Evolutionary conservation across 2,888 invertebrate genomes (phyloP).

Genomic region (Laspeyria flexula): DNA sequence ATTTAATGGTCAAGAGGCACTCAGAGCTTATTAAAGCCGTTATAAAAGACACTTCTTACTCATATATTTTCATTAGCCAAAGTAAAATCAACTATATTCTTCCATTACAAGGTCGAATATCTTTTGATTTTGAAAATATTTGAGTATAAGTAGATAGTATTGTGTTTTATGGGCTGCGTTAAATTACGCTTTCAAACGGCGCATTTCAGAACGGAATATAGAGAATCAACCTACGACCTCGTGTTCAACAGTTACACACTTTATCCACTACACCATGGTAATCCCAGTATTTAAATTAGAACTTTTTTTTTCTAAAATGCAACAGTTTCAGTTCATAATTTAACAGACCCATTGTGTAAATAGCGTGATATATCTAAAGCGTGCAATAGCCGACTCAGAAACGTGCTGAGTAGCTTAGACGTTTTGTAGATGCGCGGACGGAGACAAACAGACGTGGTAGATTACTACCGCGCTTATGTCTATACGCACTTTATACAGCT

Average conservation of each 20-base stretch:
- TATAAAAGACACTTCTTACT: not conserved
- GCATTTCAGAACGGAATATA: too few relatives aligned
- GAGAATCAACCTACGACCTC: too few relatives aligned
- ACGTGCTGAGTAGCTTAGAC: constrained; percentile 79
- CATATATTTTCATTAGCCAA: not conserved
- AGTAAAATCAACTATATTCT: not conserved
- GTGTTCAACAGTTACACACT: too few relatives aligned
- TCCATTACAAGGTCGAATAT: not conserved
- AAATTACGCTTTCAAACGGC: not conserved
- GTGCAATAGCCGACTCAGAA: constrained; percentile 80
- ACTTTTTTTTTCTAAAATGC: not conserved
- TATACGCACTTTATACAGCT: constrained; percentile 23
- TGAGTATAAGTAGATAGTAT: too few relatives aligned
- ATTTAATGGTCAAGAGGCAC: not conserved
- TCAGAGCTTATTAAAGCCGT: not conserved
- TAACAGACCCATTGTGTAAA: not conserved
- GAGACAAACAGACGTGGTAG: constrained; percentile 52
- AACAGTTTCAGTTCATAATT: not conserved
- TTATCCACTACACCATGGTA: too few relatives aligned
- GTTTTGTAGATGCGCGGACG: constrained; percentile 54
- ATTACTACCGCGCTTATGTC: constrained; percentile 47
- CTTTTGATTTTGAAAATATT: not conserved
- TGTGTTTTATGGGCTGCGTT: too few relatives aligned
- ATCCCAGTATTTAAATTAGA: not conserved
- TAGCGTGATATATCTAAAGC: constrained; percentile 59